Conservation (phyloP, 1,140 invertebrate species). For the Papilio polytes region DNA sequence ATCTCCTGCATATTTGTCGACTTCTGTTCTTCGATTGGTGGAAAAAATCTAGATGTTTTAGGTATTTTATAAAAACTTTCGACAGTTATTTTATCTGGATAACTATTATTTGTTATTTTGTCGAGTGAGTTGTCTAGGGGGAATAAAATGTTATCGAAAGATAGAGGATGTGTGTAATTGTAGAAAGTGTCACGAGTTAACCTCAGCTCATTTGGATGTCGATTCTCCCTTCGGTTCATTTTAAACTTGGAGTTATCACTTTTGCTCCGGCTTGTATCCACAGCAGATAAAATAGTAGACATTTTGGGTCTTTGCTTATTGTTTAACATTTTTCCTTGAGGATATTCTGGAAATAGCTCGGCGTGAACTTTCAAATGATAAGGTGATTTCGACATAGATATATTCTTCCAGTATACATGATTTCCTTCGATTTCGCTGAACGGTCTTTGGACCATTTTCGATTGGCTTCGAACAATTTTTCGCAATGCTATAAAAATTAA, state of each 20-base stretch:
- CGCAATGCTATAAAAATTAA: constrained; percentile 60
- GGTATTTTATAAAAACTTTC: constrained; percentile 56
- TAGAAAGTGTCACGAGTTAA: constrained; percentile 53
- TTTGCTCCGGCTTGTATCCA: constrained; percentile 54
- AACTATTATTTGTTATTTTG: constrained; percentile 31
- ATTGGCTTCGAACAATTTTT: constrained; percentile 72
- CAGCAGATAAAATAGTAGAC: constrained; percentile 58
- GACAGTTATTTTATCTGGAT: constrained; percentile 43
- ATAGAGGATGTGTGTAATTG: constrained; percentile 43
- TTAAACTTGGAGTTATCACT: constrained; percentile 54
- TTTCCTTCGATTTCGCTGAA: constrained; percentile 54
- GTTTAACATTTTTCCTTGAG: constrained; percentile 60
- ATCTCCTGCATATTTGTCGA: background rate
- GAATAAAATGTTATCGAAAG: constrained; percentile 45
- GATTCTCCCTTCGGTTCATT: constrained; percentile 49
- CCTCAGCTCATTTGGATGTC: constrained; percentile 53
- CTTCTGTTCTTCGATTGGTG: constrained; percentile 49
- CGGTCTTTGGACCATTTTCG: constrained; percentile 72
- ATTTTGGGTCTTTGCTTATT: constrained; percentile 61
- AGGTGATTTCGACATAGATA: constrained; percentile 35
- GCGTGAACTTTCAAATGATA: constrained; percentile 37
- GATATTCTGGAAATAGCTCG: constrained; percentile 52
- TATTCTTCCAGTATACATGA: constrained; percentile 47
- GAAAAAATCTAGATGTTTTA: constrained; percentile 57
- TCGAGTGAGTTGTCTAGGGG: constrained; percentile 34